Evolutionary conservation across 2,113 vertebrate species (phyloP), one percentile per base, ranked within the genome.

Genomic region (Trochalopteron elliotii): DNA sequence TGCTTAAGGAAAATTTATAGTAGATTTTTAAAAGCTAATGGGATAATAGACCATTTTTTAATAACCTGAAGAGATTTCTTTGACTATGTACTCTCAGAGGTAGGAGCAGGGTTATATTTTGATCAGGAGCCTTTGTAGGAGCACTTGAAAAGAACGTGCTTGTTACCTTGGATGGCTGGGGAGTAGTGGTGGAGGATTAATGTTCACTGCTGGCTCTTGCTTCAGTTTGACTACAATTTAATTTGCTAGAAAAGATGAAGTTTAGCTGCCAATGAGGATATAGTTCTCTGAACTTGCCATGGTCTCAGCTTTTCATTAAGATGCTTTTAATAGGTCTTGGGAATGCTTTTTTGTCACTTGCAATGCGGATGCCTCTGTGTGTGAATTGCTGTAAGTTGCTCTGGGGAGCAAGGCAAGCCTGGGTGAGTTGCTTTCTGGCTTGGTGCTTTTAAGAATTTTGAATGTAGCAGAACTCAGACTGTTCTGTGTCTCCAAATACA

Each of bases 301-400:
- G 28, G 28, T 50, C 22, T 40, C 37, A 85, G 15, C 11, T 88
- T 61, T 44, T 59, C 16, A 10, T 44, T 71, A 53, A n/a, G 37
- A 20, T 52, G 22, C 8, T 68, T 87, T 49, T 21, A 69, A 18
- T 82, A 3, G 3, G 2, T 68, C 77, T 71, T 50, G 31, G 52
- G 70, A 68, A 25, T 50, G 20, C 1, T 64, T 47, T 56, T 76
- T 63, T 37, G 24, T 27, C 22, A 27, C 4, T 65, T 59, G 33
- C 15, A 35, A 4, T 19, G 16, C 2, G 7, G 12, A 42, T 69
- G 17, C 20, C 17, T 87, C 27, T 1, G 1, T 6, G 1, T 23
- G 45, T 37, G 52, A 52, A 39, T 39, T 59, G 39, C 69, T 69
- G 2, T 47, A 3, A 20, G 12, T 90, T 67, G 22, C 47, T 61